Conservation (phyloP, 2,113 vertebrate genomes). For the Phocoena sinus region DNA sequence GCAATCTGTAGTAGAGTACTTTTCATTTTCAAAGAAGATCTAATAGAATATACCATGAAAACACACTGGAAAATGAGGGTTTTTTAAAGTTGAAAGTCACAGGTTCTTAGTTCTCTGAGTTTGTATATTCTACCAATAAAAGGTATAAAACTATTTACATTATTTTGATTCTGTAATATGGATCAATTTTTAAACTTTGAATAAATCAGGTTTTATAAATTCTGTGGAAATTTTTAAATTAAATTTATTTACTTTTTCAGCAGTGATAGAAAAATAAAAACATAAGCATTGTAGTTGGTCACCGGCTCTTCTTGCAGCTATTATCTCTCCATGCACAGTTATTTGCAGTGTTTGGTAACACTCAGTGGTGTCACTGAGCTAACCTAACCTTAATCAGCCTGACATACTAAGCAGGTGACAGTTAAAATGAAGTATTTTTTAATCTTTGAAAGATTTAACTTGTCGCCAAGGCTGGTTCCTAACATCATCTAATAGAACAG, state of each 20-base stretch:
- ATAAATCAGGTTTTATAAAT: not conserved
- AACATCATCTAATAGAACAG: not conserved
- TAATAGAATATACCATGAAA: not conserved
- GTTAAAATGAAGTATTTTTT: not conserved
- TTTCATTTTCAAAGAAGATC: not conserved
- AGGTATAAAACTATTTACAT: not conserved
- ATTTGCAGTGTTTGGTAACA: not conserved
- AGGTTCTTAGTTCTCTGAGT: not conserved
- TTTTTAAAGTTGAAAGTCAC: not conserved
- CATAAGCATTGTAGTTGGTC: not conserved
- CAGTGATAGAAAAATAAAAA: not conserved
- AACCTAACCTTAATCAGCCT: not conserved
- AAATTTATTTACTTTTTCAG: not conserved
- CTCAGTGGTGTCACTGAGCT: not conserved
- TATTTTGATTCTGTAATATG: not conserved
- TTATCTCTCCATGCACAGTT: not conserved
- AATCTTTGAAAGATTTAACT: constrained; percentile 22
- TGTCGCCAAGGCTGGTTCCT: not conserved
- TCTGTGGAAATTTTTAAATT: not conserved
- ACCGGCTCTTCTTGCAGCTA: not conserved
- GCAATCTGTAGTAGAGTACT: not conserved
- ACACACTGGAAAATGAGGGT: not conserved
- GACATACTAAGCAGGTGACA: not conserved
- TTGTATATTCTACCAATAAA: not conserved
- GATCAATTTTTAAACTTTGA: not conserved